These are phyloP conservation scores for Muraenolepis orangiensis DNA, from an alignment of 2,797 vertebrate species.

Conservation along the genomic window DNA sequence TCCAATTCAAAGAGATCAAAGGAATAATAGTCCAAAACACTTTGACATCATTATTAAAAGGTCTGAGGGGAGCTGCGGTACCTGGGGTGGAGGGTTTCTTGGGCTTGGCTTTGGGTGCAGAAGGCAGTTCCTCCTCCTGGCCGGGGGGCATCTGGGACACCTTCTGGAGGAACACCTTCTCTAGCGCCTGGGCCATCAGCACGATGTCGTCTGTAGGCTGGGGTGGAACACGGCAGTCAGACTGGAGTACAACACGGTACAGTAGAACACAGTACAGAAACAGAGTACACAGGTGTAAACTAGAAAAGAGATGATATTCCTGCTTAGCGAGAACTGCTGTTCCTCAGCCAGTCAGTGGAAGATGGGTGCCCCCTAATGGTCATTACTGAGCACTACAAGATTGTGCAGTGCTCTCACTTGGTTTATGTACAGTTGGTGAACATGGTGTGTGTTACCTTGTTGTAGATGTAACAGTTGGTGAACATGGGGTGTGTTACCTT, in stretches of 20 bases:
- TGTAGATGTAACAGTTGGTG: no score
- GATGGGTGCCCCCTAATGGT: neutral
- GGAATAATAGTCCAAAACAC: no score
- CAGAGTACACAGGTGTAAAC: no score
- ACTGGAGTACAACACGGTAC: neutral
- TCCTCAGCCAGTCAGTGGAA: neutral
- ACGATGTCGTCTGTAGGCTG: slow-evolving; percentile 98
- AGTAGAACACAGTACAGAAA: neutral
- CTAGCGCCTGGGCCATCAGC: slow-evolving; percentile 94
- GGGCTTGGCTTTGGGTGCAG: slow-evolving; percentile 82
- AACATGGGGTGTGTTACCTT: no score
- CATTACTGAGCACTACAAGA: neutral
- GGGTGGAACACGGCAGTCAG: neutral
- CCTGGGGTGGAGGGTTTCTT: slow-evolving; percentile 70
- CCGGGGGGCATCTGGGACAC: slow-evolving; percentile 88
- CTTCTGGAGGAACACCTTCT: slow-evolving; percentile 95
- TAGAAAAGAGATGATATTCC: neutral
- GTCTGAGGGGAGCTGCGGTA: slow-evolving; percentile 30
- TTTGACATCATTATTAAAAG: no score
- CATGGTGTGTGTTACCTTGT: no score
- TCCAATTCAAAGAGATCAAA: no score
- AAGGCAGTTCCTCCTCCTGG: slow-evolving; percentile 85
- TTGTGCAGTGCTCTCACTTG: no score
- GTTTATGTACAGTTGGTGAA: no score
- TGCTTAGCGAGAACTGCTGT: neutral